These are phyloP conservation scores for Dicrurus megarhynchus DNA, from an alignment of 2,113 vertebrate species.

Conservation along the genomic window DNA sequence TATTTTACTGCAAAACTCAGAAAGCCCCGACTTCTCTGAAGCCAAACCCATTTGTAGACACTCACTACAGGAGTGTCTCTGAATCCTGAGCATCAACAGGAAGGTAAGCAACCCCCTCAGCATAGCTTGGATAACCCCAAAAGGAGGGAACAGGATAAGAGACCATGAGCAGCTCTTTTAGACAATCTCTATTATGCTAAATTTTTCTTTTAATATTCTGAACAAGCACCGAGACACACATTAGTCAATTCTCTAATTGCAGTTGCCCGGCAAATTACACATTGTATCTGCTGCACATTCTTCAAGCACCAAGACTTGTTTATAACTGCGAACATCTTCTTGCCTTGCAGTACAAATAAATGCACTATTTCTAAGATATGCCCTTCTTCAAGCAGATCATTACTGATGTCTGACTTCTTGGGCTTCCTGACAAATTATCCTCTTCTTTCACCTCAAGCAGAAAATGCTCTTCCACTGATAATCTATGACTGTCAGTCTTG, in stretches of 20 bases:
- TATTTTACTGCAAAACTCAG: background rate
- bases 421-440: conserved; percentile 59
- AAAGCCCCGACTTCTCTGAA: background rate
- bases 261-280: conserved; percentile 12
- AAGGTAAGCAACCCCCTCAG: background rate
- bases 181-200: background rate
- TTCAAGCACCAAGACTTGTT: background rate
- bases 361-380: conserved; percentile 34
- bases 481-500: conserved; percentile 69
- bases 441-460: conserved; percentile 70
- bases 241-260: conserved; percentile 18
- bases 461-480: conserved; percentile 65
- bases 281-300: background rate
- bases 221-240: background rate
- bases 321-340: conserved; percentile 27
- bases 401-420: conserved; percentile 44
- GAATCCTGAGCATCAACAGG: background rate
- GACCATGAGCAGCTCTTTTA: background rate
- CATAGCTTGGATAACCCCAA: background rate
- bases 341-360: conserved; percentile 52
- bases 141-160: background rate
- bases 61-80: background rate
- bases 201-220: conserved; percentile 27
- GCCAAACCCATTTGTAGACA: background rate
- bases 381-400: conserved; percentile 56